Evolutionary conservation across 1,140 invertebrate genomes (phyloP).

Genomic region (fruit fly (Drosophila melanogaster)): DNA sequence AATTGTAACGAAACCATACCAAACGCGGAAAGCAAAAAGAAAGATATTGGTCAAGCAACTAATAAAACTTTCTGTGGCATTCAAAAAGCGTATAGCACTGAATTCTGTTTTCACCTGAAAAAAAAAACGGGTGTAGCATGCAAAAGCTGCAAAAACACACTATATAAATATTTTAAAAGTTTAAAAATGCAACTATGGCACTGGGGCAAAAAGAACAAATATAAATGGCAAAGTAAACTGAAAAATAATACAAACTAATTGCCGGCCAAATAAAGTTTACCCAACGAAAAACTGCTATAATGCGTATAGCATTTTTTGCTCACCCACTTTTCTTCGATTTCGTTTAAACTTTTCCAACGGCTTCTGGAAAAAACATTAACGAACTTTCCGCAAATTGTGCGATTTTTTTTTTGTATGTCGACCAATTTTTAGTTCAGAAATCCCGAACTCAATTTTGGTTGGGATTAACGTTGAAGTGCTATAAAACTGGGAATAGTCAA

Average conservation of each 20-base stretch:
- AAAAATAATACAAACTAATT: conserved; percentile 75
- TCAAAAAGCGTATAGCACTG: conserved; percentile 40
- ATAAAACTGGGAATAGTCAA: conserved; percentile 53
- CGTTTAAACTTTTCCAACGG: conserved; percentile 36
- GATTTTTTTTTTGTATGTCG: conserved; percentile 51
- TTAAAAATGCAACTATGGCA: conserved; percentile 44
- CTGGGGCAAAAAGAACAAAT: conserved; percentile 21
- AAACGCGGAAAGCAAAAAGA: conserved; percentile 1
- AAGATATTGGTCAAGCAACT: conserved; percentile 69
- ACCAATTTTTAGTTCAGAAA: conserved; percentile 28
- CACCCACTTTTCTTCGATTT: conserved; percentile 34
- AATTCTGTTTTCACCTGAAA: conserved; percentile 41
- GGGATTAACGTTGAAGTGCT: conserved; percentile 73
- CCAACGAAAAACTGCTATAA: conserved; percentile 47
- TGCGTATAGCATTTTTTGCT: conserved; percentile 52
- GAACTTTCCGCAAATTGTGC: conserved; percentile 51
- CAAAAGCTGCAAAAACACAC: conserved; percentile 31
- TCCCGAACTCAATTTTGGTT: conserved; percentile 72
- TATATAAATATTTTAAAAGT: conserved; percentile 74
- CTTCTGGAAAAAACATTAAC: conserved; percentile 9
- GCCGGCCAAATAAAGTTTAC: conserved; percentile 69
- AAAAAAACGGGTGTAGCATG: background rate
- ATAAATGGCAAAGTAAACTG: conserved; percentile 34
- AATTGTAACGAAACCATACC: conserved; percentile 6
- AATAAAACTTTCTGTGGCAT: conserved; percentile 72